A percentile compares a stretch with the other conserved stretches of the same genome.
Conservation (phyloP, 2,113 vertebrate genomes). For the Peromyscus maniculatus region DNA sequence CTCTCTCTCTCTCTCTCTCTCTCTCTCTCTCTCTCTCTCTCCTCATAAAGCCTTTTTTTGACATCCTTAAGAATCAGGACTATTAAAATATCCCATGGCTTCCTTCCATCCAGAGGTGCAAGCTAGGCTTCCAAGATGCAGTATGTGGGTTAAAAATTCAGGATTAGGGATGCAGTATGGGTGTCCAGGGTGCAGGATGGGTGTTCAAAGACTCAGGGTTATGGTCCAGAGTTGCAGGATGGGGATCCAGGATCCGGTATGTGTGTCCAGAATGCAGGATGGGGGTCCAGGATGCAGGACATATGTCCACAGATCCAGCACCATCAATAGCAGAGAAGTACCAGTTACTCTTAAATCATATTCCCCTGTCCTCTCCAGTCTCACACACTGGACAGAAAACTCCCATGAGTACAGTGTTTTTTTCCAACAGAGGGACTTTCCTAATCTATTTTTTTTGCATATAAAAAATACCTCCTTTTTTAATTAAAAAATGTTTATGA, state of each 20-base stretch:
- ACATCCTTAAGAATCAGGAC: slow-evolving; percentile 6
- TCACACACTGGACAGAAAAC: slow-evolving; percentile 25
- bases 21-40: no score
- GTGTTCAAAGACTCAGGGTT: no score
- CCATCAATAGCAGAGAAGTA: slow-evolving; percentile 57
- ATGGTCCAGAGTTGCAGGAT: no score
- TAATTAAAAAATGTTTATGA: not conserved
- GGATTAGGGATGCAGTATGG: no score
- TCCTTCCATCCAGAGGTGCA: not conserved
- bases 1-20: no score
- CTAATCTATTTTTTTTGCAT: not conserved
- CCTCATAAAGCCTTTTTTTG: not conserved
- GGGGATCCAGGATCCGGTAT: no score
- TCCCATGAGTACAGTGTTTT: not conserved
- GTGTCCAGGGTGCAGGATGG: no score
- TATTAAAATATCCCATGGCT: not conserved
- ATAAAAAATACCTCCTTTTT: not conserved
- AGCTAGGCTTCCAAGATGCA: no score
- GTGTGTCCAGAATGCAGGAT: no score
- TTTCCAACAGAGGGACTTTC: not conserved
- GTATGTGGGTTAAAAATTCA: no score
- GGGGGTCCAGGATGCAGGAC: no score
- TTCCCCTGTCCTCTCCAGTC: slow-evolving; percentile 66
- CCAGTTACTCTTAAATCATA: slow-evolving; percentile 33
- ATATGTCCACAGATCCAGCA: not conserved